Base-by-base conservation (phyloP, 2,888 invertebrate genomes). In the Dorcus hopei region DNA sequence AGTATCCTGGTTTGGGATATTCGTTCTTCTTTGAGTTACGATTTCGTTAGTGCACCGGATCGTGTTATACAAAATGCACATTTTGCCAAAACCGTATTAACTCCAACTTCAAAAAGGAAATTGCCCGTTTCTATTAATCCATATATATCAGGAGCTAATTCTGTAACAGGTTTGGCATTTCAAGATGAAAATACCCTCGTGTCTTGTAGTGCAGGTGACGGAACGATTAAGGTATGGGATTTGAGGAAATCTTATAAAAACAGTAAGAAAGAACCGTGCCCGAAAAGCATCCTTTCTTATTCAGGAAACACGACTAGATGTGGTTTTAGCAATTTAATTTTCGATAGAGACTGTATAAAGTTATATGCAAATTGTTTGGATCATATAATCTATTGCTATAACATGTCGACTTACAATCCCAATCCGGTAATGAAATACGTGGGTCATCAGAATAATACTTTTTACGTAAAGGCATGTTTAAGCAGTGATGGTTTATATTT, bases 311-410 rank as follows among this genome's bases (percentile, higher is more conserved):
- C 88, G 14, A 83, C 86, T 1, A 82, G 84, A 69, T 85, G 84
- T 65, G 92, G 91, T 0, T 92, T 89, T 75, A 90, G 93, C 5
- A 90, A 90, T 72, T 79, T 96, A 9, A 77, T 88, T 14, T 81
- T 94, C 58, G 90, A 94, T 74, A 86, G 87, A 8, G 80, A 85
- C 2, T 80, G 86, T 26, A 80, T 86, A 39, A 83, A 84, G 23
- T 77, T 95, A 3, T 95, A 90, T 79, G 95, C 92, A 6, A 93
- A 88, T 77, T 94, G 94, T 76, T 89, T 93, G 83, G 93, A 95
- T 75, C 87, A 89, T 72, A 86, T 86, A 49, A 90, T 96, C 61
- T 95, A 95, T 75, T 87, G 90, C 72, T 95, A 90, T 75, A 92
- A 95, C 74, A 79, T 93, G 53, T 81, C 86, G 2, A 85, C 89